Evolutionary conservation across 2,888 invertebrate genomes (phyloP), one percentile per base, ranked within the genome.

Genomic region (Orthosia gracilis): DNA sequence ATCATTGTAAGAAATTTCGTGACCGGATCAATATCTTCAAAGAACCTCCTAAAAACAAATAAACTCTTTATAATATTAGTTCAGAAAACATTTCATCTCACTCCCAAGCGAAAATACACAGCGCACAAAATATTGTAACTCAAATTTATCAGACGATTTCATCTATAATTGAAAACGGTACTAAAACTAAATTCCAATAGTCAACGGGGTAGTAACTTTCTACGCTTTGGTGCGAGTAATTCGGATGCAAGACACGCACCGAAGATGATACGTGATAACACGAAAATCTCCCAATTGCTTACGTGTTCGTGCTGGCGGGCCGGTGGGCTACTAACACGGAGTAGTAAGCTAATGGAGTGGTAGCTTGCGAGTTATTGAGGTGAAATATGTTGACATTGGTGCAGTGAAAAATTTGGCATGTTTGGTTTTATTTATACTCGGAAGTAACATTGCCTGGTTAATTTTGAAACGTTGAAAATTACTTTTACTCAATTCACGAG

Each of bases 191-290:
- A 89, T 86, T 87, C 78, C 87, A 88, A 90, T 92, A 92, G 92
- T 91, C 89, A 91, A 91, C 89, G 89, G 87, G 87, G 87, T 89
- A 88, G 89, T 89, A 91, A 92, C 89, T 92, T 91, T 90, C 90
- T 92, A 91, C 92, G 90, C 90, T 88, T 75, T 79, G 71, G 87
- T 82, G 70, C 69, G 65, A 69, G 69, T 76, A 77, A 88, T 93
- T 92, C 85, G 76, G 86, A 96, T 95, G 94, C 95, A 91, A 87
- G 92, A 85, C 96, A 94, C 96, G 95, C 92, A 85, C 91, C 91
- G 87, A 92, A 96, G 95, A 96, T 96, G 96, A 96, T 96, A 96
- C 96, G 96, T 96, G 96, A 96, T 96, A 96, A 96, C 96, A 95
- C 92, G 96, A 94, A 95, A 96, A 96, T 95, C 96, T 95, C 95